Base-by-base conservation (phyloP, 2,113 vertebrate species). In the Acanthochromis polyacanthus region DNA sequence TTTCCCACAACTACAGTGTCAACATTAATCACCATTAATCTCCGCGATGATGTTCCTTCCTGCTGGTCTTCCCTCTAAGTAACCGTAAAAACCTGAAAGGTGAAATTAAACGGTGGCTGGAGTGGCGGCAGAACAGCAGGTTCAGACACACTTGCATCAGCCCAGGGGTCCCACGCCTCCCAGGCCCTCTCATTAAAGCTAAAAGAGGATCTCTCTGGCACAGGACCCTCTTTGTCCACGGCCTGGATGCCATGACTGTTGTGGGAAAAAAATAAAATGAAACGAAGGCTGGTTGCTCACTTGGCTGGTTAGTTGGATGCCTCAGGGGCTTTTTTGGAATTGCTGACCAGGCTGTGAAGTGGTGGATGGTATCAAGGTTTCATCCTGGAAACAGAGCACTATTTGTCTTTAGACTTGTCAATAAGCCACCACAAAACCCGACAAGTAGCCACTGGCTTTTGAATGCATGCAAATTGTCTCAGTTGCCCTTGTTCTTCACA, bases 171-270 rank as follows among this genome's bases (percentile, higher is more conserved):
- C 89, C 89, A 88, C 84, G 83, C 89, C 89, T 90, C 89, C 82
- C 91, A 89, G 87, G 85, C 90, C 88, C 90, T 90, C 93, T 93
- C 93, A 94, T 93, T 94, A 93, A 93, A 91, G 90, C 90, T 90
- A 93, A 91, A 85, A 91, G 89, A 88, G 89, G 87, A 91, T 91
- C 84, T 76, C 73, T 85, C 86, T 91, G 90, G 90, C 91, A 94
- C 89, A 94, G 87, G 76, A 89, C 74, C 56, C 90, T 88, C 92
- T 94, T 94, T 94, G 92, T 93, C 90, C 81, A 75, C 30, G 25
- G 85, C 88, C 80, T 86, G 90, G 86, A 88, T 91, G 88, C 89
- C 87, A 91, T 83, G 83, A 81, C 82, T 89, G 85, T 82, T 88
- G 88, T 90, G 85, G 88, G 88, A 22, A 72, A 87, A 89, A 70